These are phyloP conservation scores for Drosophila insularis DNA, from an alignment of 1,140 invertebrate species.

Conservation along the genomic window DNA sequence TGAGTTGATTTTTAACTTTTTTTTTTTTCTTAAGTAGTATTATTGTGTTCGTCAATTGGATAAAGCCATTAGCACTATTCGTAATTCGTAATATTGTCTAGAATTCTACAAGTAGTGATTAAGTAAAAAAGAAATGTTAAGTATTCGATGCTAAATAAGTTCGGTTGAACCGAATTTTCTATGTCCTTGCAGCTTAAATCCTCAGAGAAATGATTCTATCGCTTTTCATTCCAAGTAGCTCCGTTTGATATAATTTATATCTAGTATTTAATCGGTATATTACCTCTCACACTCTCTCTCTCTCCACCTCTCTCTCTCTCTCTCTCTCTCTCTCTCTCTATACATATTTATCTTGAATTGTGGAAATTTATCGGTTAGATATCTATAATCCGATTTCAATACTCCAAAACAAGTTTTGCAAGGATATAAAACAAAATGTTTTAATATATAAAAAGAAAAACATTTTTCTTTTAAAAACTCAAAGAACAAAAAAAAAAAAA, in stretches of 20 bases:
- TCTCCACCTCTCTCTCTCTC: too few species aligned
- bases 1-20: neutral
- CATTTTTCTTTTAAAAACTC: conserved; percentile 41
- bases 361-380: too few species aligned
- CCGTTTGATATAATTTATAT: too few species aligned
- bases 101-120: conserved; percentile 9
- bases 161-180: neutral
- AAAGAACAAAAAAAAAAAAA: conserved; percentile 34
- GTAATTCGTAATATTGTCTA: conserved; percentile 22
- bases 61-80: conserved; percentile 45
- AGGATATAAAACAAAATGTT: conserved; percentile 7
- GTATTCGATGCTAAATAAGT: neutral
- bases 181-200: neutral
- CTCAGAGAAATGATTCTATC: too few species aligned
- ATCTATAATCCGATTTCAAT: neutral
- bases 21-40: neutral
- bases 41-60: conserved; percentile 10
- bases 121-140: conserved; percentile 7
- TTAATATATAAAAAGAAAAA: conserved; percentile 11
- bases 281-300: too few species aligned
- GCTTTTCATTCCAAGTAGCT: too few species aligned
- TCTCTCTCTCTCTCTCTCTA: too few species aligned
- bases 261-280: too few species aligned
- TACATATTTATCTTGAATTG: too few species aligned
- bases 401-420: conserved; percentile 3